phyloP scores from a whole-genome alignment of 2,113 vertebrate species.

The Furnarius figulus region DNA sequence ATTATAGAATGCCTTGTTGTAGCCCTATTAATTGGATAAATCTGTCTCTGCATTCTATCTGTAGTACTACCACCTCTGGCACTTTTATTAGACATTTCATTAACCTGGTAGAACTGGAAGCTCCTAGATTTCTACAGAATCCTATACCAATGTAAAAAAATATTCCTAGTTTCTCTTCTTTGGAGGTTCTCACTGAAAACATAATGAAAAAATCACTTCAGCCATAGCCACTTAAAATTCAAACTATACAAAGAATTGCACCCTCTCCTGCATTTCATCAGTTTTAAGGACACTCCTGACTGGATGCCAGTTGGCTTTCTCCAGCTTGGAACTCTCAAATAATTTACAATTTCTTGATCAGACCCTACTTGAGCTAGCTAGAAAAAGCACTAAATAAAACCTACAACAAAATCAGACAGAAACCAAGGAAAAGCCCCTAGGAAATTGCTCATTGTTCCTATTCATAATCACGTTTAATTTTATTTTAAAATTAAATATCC shows the following conservation, averaged over 20 bases:
- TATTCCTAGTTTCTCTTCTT: not conserved
- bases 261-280: not conserved
- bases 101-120: not conserved
- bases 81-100: not conserved
- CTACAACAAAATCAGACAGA: not conserved
- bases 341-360: not conserved
- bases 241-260: not conserved
- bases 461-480: not conserved
- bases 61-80: not conserved
- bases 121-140: not conserved
- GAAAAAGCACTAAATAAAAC: not conserved
- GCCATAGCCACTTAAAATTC: not conserved
- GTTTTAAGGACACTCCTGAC: not conserved
- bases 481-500: not conserved
- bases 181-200: not conserved
- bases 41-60: not conserved
- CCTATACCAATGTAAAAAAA: not conserved
- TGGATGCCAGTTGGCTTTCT: not conserved
- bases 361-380: not conserved
- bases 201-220: conserved; percentile 6
- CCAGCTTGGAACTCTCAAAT: too few relatives aligned
- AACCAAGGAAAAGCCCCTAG: not conserved
- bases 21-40: not conserved
- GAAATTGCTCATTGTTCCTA: not conserved
- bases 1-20: not conserved